Conservation (phyloP, 2,888 invertebrate species). For the Aleiodes testaceus region DNA sequence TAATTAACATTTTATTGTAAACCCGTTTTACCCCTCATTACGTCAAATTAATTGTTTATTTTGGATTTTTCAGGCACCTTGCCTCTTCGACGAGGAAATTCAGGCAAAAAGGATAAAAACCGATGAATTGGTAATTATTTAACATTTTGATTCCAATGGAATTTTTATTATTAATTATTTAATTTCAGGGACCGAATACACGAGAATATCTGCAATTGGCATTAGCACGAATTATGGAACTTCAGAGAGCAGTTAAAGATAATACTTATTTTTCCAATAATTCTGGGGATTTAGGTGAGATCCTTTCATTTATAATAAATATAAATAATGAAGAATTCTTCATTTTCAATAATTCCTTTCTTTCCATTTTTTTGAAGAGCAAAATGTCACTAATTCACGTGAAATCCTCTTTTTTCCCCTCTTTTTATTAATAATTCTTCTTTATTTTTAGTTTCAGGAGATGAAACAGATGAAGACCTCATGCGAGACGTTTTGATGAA, state of each 20-base stretch:
- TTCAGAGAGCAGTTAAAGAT: constrained; percentile 66
- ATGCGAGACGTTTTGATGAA: constrained; percentile 65
- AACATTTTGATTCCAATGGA: constrained; percentile 16
- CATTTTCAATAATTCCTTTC: too few relatives aligned
- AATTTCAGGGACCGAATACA: constrained; percentile 58
- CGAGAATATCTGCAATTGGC: constrained; percentile 67
- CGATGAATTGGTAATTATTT: constrained; percentile 49
- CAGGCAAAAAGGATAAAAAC: constrained; percentile 56
- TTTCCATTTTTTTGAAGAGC: too few relatives aligned
- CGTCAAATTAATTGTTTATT: constrained; percentile 9
- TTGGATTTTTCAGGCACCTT: constrained; percentile 58
- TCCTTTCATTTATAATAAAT: constrained; percentile 4
- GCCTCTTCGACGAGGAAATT: constrained; percentile 55
- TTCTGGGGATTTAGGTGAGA: constrained; percentile 62
- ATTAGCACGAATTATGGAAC: constrained; percentile 62
- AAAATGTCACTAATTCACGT: too few relatives aligned
- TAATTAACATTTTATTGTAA: neutral
- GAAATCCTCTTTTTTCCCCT: too few relatives aligned
- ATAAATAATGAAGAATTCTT: too few relatives aligned
- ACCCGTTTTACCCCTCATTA: neutral
- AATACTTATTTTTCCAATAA: constrained; percentile 58
- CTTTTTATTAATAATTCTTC: neutral
- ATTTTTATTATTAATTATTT: neutral
- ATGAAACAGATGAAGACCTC: constrained; percentile 64
- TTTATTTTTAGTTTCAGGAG: constrained; percentile 53